phyloP scores from a whole-genome alignment of 2,797 vertebrate species.

The Gobio occitaniae region DNA sequence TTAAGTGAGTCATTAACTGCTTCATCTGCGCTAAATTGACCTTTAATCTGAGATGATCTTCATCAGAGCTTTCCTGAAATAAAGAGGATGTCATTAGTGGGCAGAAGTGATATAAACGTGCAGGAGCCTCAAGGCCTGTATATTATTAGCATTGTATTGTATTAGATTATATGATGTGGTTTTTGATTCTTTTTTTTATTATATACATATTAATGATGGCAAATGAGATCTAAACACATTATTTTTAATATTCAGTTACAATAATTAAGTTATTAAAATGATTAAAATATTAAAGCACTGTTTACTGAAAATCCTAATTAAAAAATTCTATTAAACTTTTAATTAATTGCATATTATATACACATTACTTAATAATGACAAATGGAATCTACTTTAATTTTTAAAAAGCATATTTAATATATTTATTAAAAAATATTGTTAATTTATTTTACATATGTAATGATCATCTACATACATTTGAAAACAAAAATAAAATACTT shows the following conservation, averaged over 20 bases:
- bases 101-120: neutral
- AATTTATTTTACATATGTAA: neutral
- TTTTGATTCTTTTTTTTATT: neutral
- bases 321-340: neutral
- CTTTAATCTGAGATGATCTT: conserved; percentile 14
- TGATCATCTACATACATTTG: neutral
- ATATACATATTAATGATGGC: neutral
- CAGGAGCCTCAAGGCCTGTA: neutral
- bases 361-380: neutral
- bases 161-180: neutral
- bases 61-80: conserved; percentile 9
- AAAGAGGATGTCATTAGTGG: conserved; percentile 14
- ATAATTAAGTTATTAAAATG: too few species aligned
- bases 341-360: neutral
- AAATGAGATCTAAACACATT: neutral
- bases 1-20: conserved; percentile 81
- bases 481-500: neutral
- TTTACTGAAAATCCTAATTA: neutral
- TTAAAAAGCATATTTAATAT: neutral
- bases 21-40: neutral
- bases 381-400: neutral
- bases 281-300: neutral
- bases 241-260: too few species aligned
- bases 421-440: neutral
- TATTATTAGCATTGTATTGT: too few species aligned